These are phyloP conservation scores for Bradypodion pumilum DNA, from an alignment of 2,797 vertebrate species.

Conservation along the genomic window DNA sequence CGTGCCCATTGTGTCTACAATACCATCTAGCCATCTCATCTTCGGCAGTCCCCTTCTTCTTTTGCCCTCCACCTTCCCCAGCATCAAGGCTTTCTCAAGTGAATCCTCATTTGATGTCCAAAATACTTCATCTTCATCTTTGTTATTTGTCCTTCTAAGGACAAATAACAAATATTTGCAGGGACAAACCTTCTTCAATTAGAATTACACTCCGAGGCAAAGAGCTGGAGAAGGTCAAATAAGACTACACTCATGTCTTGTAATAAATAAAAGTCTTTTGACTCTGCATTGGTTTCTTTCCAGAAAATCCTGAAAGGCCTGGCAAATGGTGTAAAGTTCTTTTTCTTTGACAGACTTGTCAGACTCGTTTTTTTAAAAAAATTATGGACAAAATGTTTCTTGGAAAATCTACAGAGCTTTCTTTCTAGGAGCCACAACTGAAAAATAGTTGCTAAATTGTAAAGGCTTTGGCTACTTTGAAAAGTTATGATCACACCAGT, in stretches of 20 bases:
- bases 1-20: no score
- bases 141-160: no score
- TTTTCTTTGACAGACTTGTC: background rate
- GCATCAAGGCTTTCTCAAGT: no score
- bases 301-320: background rate
- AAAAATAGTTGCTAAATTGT: background rate
- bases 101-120: no score
- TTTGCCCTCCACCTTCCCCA: no score
- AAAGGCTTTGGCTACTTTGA: background rate
- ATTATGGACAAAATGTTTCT: constrained; percentile 1
- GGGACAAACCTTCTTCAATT: background rate
- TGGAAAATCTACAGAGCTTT: background rate
- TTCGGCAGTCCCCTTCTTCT: no score
- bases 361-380: constrained; percentile 2
- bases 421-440: background rate
- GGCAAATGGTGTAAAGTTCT: background rate
- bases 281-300: background rate
- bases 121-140: no score
- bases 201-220: background rate
- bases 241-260: background rate
- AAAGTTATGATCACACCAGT: background rate
- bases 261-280: background rate
- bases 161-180: no score
- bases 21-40: no score
- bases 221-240: background rate